Conservation (phyloP, 1,140 invertebrate species). For the Zaprionus africanus region DNA sequence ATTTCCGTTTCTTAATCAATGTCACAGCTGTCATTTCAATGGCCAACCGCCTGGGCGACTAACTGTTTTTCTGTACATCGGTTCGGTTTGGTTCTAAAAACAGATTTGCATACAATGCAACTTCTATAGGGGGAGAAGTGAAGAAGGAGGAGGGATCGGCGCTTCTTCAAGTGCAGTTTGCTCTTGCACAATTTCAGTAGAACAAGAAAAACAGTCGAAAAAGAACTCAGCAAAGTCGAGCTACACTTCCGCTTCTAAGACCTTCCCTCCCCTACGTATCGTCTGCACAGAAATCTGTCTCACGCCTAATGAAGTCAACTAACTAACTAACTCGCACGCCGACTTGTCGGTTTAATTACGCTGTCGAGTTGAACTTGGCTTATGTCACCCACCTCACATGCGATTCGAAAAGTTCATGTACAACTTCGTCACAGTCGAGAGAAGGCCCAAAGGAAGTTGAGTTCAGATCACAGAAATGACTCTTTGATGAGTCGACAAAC, state of each 20-base stretch:
- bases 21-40: slow-evolving; percentile 65
- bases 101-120: slow-evolving; percentile 76
- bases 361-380: slow-evolving; percentile 69
- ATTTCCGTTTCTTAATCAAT: slow-evolving; percentile 80
- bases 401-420: slow-evolving; percentile 54
- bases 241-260: slow-evolving; percentile 63
- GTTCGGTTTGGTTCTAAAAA: slow-evolving; percentile 11
- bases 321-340: slow-evolving; percentile 59
- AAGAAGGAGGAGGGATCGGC: background rate
- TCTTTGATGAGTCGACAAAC: slow-evolving; percentile 67
- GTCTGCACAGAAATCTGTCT: slow-evolving; percentile 62
- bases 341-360: slow-evolving; percentile 63
- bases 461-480: slow-evolving; percentile 60
- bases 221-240: slow-evolving; percentile 11
- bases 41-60: slow-evolving; percentile 52
- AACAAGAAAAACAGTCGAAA: slow-evolving; percentile 23
- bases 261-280: slow-evolving; percentile 15
- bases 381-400: slow-evolving; percentile 39
- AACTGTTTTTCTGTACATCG: slow-evolving; percentile 69
- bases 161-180: slow-evolving; percentile 63
- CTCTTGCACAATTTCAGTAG: slow-evolving; percentile 66
- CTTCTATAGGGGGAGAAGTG: background rate
- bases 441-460: slow-evolving; percentile 67
- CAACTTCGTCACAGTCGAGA: slow-evolving; percentile 67
- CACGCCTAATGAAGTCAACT: slow-evolving; percentile 69